phyloP scores from a whole-genome alignment of 2,888 invertebrate genomes.

The Cordylochernes scorpioides region DNA sequence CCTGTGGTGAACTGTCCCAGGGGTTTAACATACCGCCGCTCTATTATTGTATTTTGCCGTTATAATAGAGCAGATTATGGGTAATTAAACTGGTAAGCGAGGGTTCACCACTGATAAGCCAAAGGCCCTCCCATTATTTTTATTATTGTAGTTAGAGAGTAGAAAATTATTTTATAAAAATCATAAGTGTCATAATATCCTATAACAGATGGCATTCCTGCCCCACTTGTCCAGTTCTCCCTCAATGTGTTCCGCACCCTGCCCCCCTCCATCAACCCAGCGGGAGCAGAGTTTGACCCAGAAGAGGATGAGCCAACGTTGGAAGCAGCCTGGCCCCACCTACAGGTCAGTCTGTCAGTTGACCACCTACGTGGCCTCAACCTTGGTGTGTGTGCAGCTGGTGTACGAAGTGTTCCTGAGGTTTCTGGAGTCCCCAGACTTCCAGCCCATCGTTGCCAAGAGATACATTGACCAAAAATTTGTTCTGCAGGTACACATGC shows the following conservation, averaged over 20 bases:
- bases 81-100: no score
- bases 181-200: no score
- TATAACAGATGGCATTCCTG: no score
- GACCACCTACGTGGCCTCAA: no score
- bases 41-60: no score
- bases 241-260: constrained; percentile 63
- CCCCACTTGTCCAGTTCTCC: constrained; percentile 37
- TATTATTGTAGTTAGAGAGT: no score
- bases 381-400: constrained; percentile 29
- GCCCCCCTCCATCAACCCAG: constrained; percentile 58
- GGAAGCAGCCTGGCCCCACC: constrained; percentile 81
- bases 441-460: constrained; percentile 70
- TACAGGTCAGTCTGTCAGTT: constrained; percentile 41
- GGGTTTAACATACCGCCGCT: no score
- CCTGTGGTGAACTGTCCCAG: no score
- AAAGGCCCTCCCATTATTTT: no score
- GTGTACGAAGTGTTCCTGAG: constrained; percentile 37
- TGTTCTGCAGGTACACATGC: constrained; percentile 45
- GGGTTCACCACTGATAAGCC: no score
- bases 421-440: constrained; percentile 70
- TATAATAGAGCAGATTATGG: no score
- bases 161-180: no score
- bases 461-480: constrained; percentile 84
- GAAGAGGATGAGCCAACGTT: constrained; percentile 85
- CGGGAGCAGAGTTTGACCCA: constrained; percentile 64